Evolutionary conservation across 2,888 invertebrate species (phyloP), one percentile per base, ranked within the genome.

Genomic region (Nesidiocoris tenuis): DNA sequence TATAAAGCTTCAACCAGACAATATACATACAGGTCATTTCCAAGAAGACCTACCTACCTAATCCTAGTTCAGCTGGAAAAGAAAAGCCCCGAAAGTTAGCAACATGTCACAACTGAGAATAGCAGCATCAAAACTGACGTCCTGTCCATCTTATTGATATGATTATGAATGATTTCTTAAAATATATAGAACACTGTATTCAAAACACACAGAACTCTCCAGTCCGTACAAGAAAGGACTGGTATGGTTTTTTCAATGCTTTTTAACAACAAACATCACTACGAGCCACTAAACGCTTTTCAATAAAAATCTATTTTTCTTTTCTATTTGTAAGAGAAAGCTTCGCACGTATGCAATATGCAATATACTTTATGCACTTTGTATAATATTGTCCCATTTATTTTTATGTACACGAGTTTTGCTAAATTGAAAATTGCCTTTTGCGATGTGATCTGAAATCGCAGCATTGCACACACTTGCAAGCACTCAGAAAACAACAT

Each of bases 61-160:
- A 72, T 72, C 72, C 72, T 72, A 72, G 72, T 72, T 72, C 72
- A 72, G 72, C 72, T 72, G 63, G 39, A 72, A 72, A 63, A 72
- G 54, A 72, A 72, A 63, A n/a, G 59, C n/a, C 70, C 70, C 70
- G 59, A 1, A 57, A 59, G 59, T 70, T 70, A 70, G 56, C 54
- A 56, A 68, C 23, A 65, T 57, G 3, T 39, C 23, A 24, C 18
- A 12, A 70, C 70, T 59, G 68, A 68, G 57, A 59, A 59, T 22
- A 59, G 24, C 56, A 70, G 17, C 24, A 67, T 67, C 67, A 55
- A 56, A 65, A 67, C 56, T 5, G 21, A 23, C 59, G 70, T 70
- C 70, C 59, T 70, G 59, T 25, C 59, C 70, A 70, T 70, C 59
- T 57, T 70, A 9, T 61, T 17, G 12, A 61, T 2, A 9, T 61